These are phyloP conservation scores for Rhamphomyia laevipes DNA, from an alignment of 2,888 invertebrate species.

Conservation along the genomic window DNA sequence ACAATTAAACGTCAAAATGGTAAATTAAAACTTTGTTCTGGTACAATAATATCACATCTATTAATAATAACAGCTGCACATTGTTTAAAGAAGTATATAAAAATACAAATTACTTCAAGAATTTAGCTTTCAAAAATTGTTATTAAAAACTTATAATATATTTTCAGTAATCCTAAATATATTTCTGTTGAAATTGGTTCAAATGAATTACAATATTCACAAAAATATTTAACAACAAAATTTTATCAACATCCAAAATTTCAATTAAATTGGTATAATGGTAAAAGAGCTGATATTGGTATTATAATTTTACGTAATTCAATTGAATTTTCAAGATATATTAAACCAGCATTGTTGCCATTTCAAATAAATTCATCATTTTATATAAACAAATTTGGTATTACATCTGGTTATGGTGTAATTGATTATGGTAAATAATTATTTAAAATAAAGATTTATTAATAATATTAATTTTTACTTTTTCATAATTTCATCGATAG, in stretches of 20 bases:
- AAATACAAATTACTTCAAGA: background rate
- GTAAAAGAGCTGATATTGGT: background rate
- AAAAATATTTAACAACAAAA: background rate
- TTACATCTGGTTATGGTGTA: background rate
- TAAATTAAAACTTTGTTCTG: slow-evolving; percentile 1
- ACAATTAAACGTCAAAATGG: background rate
- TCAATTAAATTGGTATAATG: background rate
- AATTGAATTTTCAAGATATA: background rate
- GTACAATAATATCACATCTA: slow-evolving; percentile 1
- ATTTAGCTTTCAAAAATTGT: background rate
- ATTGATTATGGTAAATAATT: background rate
- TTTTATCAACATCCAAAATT: background rate
- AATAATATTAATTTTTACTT: too few relatives aligned
- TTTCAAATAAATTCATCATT: background rate
- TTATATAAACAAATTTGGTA: background rate
- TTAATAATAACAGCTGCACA: slow-evolving; percentile 6
- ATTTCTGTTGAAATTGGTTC: background rate
- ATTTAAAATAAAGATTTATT: background rate
- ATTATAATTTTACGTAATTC: background rate
- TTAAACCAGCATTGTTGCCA: background rate
- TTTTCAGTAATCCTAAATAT: background rate
- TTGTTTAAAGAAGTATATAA: slow-evolving; percentile 1
- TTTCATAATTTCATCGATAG: too few relatives aligned
- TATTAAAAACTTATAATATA: background rate
- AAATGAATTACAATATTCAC: background rate